Conservation (phyloP, 1,140 invertebrate genomes). For the Drosophila yakuba region DNA sequence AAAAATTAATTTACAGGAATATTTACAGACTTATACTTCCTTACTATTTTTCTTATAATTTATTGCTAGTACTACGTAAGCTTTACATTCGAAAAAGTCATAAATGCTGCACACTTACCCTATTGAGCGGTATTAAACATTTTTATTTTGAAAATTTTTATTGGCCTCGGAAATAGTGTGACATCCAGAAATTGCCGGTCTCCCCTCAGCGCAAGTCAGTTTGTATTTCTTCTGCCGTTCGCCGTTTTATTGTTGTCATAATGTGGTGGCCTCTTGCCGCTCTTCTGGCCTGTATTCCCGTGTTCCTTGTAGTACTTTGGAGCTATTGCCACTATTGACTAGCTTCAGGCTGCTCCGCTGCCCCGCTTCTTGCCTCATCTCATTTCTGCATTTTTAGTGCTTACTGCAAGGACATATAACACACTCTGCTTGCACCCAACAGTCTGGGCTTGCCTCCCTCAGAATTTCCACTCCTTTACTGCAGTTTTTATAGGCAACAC, state of each 20-base stretch:
- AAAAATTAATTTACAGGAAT: too few species aligned
- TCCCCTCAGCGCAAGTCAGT: conserved; percentile 5
- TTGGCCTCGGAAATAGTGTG: not conserved
- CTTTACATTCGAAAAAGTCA: too few species aligned
- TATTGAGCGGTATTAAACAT: too few species aligned
- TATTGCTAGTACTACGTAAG: too few species aligned
- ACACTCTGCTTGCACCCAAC: conserved; percentile 17
- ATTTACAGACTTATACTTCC: too few species aligned
- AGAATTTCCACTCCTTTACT: conserved; percentile 25
- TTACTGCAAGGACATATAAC: conserved; percentile 48
- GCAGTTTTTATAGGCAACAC: conserved; percentile 52
- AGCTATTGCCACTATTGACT: conserved; percentile 56
- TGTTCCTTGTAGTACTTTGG: conserved; percentile 48
- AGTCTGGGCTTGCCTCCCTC: conserved; percentile 21
- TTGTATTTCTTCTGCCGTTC: conserved; percentile 46
- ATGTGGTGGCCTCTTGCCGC: conserved; percentile 71
- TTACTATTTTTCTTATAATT: too few species aligned
- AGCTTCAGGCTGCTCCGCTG: conserved; percentile 2
- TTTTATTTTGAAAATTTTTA: not conserved
- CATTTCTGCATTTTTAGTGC: conserved; percentile 63
- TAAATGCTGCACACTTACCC: too few species aligned
- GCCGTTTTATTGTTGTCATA: conserved; percentile 77
- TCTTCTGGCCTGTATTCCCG: conserved; percentile 12
- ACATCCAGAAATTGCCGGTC: not conserved
- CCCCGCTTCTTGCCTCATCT: not conserved